Conservation (phyloP, 2,797 vertebrate genomes). For the Sebastes vulpes region DNA sequence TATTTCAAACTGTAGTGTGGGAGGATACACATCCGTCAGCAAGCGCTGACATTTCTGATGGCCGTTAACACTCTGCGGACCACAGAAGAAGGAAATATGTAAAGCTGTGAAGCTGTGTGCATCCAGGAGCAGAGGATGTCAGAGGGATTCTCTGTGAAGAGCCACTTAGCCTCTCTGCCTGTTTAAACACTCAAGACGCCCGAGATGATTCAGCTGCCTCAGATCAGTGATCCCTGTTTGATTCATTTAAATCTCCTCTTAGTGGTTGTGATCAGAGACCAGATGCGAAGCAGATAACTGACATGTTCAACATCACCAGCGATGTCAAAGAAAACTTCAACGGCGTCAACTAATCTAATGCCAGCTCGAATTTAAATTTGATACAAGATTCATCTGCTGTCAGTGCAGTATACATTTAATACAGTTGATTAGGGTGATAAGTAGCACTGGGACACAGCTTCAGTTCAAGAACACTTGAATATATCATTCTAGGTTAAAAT, state of each 20-base stretch:
- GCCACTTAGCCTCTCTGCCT: slow-evolving; percentile 49
- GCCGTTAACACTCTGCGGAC: slow-evolving; percentile 15
- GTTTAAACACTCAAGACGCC: slow-evolving; percentile 38
- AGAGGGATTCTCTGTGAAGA: slow-evolving; percentile 38
- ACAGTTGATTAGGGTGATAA: slow-evolving; percentile 7
- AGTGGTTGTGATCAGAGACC: slow-evolving; percentile 26
- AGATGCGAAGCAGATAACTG: slow-evolving; percentile 17
- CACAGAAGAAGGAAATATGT: slow-evolving; percentile 35
- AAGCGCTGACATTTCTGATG: slow-evolving; percentile 31
- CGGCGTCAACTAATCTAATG: slow-evolving; percentile 6
- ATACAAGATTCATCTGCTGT: neutral
- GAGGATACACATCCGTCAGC: slow-evolving; percentile 38
- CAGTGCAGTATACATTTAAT: neutral
- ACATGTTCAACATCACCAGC: slow-evolving; percentile 9
- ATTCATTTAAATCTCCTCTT: slow-evolving; percentile 22
- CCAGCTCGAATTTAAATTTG: neutral
- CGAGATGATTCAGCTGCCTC: slow-evolving; percentile 15
- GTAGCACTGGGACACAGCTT: neutral
- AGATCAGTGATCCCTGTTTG: slow-evolving; percentile 26
- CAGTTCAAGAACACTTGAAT: neutral
- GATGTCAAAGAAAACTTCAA: slow-evolving; percentile 19
- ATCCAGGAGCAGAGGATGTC: slow-evolving; percentile 30
- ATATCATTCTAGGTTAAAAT: neutral
- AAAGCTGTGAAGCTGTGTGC: slow-evolving; percentile 10
- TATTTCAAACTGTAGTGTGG: slow-evolving; percentile 27